Evolutionary conservation across 1,140 invertebrate species (phyloP), one percentile per base, ranked within the genome.

Genomic region (Leptoteleia sp.): DNA sequence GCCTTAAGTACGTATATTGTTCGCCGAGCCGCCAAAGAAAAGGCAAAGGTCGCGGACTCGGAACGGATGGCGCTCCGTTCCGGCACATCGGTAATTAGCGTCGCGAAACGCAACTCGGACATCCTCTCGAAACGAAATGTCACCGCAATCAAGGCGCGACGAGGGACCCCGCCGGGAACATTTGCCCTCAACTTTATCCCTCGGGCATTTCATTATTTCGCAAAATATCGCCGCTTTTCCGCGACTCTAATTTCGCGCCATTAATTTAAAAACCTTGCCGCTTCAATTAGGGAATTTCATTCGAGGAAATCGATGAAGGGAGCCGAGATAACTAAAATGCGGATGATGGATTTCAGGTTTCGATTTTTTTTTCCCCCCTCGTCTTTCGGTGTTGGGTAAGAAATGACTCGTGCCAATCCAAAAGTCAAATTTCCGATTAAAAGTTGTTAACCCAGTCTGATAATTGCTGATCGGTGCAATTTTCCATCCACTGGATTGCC

Each of bases 1-100:
- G 67, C 54, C 67, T 67, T 61, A 65, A 68, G 42, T 64, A 47
- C 45, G 42, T 48, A 40, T 48, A 62, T 72, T 67, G 61, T 67
- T 65, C 27, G 25, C 9, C 38, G 13, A 15, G 7, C n/a, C 3
- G 33, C 5, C 22, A 16, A 62, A 67, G 47, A 33, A 40, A 54
- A 64, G 57, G 48, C 67, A 71, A 77, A 71, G 67, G 75, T 61
- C 35, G 17, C 27, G n/a, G n/a, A 29, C 22, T 16, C n/a, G 31
- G 33, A 31, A 52, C 35, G 12, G 31, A 70, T 50, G 19, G 9
- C 33, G 35, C 38, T 38, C 22, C 17, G 27, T 64, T 70, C 13
- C 9, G 16, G 16, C 27, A 22, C 16, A 70, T 57, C 55, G 19
- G 54, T 67, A 67, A 72, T 78, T 72, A 72, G 40, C 22, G 9